Conservation (phyloP, 2,113 vertebrate species). For the Nycticorax nycticorax region DNA sequence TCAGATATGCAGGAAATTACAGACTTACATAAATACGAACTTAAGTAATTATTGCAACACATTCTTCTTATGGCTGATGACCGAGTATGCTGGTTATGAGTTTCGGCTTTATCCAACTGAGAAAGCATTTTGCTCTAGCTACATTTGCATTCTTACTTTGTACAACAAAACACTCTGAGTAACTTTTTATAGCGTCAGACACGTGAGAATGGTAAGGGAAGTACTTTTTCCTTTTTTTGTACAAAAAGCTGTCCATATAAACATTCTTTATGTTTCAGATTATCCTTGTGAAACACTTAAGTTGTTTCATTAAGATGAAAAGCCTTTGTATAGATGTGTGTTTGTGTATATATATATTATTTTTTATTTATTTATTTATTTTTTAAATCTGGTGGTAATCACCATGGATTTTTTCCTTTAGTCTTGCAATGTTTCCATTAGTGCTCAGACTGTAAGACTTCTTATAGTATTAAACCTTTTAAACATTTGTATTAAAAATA, state of each 20-base stretch:
- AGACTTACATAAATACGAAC: not conserved
- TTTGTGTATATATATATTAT: too few relatives aligned
- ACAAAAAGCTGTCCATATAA: not conserved
- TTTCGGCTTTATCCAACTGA: not conserved
- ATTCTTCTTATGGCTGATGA: not conserved
- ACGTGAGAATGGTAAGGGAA: not conserved
- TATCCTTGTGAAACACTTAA: not conserved
- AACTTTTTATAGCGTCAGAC: not conserved
- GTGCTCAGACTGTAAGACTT: not conserved
- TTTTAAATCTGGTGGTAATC: not conserved
- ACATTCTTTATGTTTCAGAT: not conserved
- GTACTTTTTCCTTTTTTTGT: not conserved
- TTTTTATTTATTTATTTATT: too few relatives aligned
- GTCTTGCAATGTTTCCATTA: not conserved
- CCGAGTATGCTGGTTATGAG: not conserved
- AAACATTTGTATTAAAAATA: not conserved
- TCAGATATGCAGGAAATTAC: not conserved
- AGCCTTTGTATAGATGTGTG: not conserved
- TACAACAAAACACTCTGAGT: not conserved
- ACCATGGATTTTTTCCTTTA: not conserved
- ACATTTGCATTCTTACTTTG: not conserved
- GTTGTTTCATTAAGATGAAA: not conserved
- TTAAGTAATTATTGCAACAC: not conserved
- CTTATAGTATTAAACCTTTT: not conserved
- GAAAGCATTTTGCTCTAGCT: not conserved